phyloP scores from a whole-genome alignment of 2,113 vertebrate species.

The Acrocephalus arundinaceus region DNA sequence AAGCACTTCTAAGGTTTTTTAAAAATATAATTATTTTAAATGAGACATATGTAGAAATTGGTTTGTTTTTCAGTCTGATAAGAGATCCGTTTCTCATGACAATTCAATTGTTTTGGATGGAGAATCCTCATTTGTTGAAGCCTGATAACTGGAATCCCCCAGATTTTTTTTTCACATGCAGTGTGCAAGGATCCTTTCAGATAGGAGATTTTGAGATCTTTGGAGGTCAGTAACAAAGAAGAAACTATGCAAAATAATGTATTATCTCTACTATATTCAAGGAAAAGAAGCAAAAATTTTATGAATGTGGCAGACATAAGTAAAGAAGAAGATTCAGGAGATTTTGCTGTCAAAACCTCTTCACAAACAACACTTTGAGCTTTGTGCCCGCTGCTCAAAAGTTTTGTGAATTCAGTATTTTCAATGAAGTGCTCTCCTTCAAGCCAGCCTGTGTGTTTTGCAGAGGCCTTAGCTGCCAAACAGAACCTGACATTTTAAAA shows the following conservation, averaged over 20 bases:
- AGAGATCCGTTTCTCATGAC: background rate
- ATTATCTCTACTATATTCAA: background rate
- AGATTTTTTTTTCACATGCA: background rate
- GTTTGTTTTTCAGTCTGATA: background rate
- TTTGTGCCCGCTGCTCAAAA: background rate
- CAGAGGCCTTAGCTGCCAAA: background rate
- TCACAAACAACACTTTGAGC: background rate
- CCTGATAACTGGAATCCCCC: background rate
- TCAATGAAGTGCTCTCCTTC: background rate
- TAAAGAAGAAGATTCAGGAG: background rate
- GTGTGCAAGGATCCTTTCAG: background rate
- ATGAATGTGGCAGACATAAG: background rate
- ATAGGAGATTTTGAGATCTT: background rate
- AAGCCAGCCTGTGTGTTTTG: background rate
- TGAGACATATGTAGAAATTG: background rate
- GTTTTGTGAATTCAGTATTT: constrained; percentile 10
- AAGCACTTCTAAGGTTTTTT: background rate
- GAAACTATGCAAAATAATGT: background rate
- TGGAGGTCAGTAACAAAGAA: background rate
- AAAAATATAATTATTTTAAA: background rate
- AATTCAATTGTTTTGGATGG: background rate
- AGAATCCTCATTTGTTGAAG: background rate
- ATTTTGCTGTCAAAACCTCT: background rate
- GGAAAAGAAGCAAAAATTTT: background rate
- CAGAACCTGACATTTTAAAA: background rate